These are phyloP conservation scores for Microctonus hyperodae DNA, from an alignment of 2,888 invertebrate genomes.

Conservation along the genomic window DNA sequence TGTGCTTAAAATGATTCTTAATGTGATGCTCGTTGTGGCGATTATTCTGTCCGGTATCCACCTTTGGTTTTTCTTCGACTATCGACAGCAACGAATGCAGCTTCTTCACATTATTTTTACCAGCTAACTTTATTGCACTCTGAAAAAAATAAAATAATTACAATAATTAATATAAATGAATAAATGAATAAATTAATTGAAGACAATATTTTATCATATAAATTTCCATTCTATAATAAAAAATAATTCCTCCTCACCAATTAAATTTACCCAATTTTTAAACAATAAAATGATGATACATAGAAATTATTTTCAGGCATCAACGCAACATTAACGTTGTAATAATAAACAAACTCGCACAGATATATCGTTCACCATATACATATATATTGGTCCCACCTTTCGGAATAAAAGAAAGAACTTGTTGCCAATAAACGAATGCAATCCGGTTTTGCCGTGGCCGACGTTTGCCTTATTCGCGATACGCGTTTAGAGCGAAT, in stretches of 20 bases:
- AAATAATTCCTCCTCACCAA: conserved; percentile 6
- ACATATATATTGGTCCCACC: conserved; percentile 5
- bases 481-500: conserved; percentile 36
- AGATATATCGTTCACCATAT: conserved; percentile 38
- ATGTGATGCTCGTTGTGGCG: conserved; percentile 63
- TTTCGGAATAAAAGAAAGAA: conserved; percentile 6
- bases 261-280: background rate
- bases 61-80: conserved; percentile 68
- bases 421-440: conserved; percentile 15
- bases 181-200: conserved; percentile 5
- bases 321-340: conserved; percentile 6
- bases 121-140: conserved; percentile 69
- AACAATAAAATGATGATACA: background rate
- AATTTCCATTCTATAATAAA: conserved; percentile 4
- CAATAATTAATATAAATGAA: background rate
- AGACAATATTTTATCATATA: no score
- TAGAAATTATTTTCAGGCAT: background rate
- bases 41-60: conserved; percentile 67
- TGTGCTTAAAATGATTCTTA: conserved; percentile 62
- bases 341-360: conserved; percentile 37
- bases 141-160: conserved; percentile 45
- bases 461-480: conserved; percentile 25
- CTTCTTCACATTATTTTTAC: conserved; percentile 68
- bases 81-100: conserved; percentile 66
- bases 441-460: conserved; percentile 24